Evolutionary conservation across 1,140 invertebrate species (phyloP).

Genomic region (Drosophila repletoides): DNA sequence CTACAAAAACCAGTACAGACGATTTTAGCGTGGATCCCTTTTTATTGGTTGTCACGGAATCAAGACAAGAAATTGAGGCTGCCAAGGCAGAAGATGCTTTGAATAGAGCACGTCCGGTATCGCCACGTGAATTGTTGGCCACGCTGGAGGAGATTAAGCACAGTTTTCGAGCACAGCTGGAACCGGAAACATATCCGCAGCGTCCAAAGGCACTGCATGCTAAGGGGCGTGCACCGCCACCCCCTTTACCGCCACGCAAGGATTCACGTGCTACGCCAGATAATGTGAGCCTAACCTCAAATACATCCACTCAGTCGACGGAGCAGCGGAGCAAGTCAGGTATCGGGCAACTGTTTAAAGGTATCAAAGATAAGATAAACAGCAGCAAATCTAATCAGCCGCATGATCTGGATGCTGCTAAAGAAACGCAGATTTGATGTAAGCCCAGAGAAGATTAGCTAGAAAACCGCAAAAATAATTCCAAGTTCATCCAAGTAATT

Average conservation of each 20-base stretch:
- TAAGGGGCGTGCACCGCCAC: slow-evolving; percentile 71
- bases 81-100: background rate
- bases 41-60: slow-evolving; percentile 49
- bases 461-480: background rate
- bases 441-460: slow-evolving; percentile 36
- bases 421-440: slow-evolving; percentile 70
- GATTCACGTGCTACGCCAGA: slow-evolving; percentile 45
- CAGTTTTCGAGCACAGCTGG: slow-evolving; percentile 64
- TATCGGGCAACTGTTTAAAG: slow-evolving; percentile 70
- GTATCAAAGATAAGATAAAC: slow-evolving; percentile 66
- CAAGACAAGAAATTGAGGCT: slow-evolving; percentile 28
- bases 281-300: slow-evolving; percentile 44
- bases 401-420: slow-evolving; percentile 30
- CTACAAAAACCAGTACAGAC: background rate
- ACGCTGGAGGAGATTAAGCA: slow-evolving; percentile 72
- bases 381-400: slow-evolving; percentile 49
- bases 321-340: slow-evolving; percentile 64
- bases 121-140: slow-evolving; percentile 51
- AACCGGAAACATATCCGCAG: slow-evolving; percentile 17
- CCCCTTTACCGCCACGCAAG: slow-evolving; percentile 53
- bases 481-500: slow-evolving; percentile 54
- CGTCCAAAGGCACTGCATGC: slow-evolving; percentile 57
- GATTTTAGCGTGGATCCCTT: slow-evolving; percentile 47
- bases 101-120: slow-evolving; percentile 20
- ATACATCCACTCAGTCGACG: slow-evolving; percentile 25